Evolutionary conservation across 92 coral and sea anemone genomes (phyloP).

Genomic region (Desmophyllum pertusum): DNA sequence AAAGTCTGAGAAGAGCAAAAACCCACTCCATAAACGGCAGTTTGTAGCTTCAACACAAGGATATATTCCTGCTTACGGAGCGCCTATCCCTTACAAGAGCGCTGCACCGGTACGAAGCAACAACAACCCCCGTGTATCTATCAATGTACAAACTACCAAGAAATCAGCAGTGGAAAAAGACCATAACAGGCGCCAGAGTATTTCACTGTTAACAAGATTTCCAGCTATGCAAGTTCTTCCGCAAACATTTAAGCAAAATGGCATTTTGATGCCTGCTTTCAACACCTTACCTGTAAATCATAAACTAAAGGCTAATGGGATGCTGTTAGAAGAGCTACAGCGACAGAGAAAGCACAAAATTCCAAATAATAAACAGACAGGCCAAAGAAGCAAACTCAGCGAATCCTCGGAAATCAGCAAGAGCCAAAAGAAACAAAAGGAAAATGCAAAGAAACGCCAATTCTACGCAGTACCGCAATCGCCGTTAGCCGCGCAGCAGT

Average conservation of each 20-base stretch:
- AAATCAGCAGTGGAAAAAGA: conserved; percentile 24
- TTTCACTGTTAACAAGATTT: conserved; percentile 74
- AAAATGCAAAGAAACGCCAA: conserved; percentile 44
- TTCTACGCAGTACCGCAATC: conserved; percentile 35
- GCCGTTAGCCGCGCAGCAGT: conserved; percentile 34
- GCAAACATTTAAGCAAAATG: conserved; percentile 78
- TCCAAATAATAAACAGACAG: conserved; percentile 31
- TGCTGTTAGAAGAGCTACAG: conserved; percentile 71
- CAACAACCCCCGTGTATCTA: conserved; percentile 29
- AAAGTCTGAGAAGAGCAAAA: conserved; percentile 30
- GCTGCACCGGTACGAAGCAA: neutral
- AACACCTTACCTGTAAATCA: conserved; percentile 60
- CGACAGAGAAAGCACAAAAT: conserved; percentile 59
- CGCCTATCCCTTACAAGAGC: neutral
- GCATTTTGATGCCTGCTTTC: conserved; percentile 70
- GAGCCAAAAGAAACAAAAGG: conserved; percentile 8
- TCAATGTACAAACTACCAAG: conserved; percentile 30
- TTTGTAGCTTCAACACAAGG: conserved; percentile 5
- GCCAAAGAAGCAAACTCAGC: neutral
- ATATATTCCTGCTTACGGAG: neutral
- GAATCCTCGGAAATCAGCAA: neutral
- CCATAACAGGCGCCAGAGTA: conserved; percentile 57
- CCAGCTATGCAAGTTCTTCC: conserved; percentile 94
- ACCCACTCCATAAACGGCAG: conserved; percentile 12
- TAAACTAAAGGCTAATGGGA: conserved; percentile 62